These are phyloP conservation scores for Upupa epops DNA, from an alignment of 2,113 vertebrate genomes.

Conservation along the genomic window DNA sequence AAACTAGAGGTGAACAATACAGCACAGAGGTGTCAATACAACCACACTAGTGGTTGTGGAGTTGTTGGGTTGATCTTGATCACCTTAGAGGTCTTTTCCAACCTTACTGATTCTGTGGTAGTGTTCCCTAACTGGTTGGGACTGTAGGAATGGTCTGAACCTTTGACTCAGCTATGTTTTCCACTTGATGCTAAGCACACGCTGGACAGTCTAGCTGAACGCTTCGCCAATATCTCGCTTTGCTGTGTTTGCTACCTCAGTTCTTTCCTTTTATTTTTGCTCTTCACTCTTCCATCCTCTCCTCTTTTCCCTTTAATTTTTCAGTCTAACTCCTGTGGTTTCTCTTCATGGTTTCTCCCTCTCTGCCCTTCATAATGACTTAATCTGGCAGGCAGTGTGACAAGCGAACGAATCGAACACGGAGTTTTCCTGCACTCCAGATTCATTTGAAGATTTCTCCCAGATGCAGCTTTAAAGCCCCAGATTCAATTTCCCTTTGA, in stretches of 20 bases:
- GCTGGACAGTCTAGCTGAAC: not conserved
- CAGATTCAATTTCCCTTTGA: conserved; percentile 79
- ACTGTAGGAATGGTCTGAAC: not conserved
- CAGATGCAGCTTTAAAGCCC: conserved; percentile 68
- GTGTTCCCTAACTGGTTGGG: not conserved
- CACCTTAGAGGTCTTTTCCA: no score
- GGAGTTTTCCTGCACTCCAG: conserved; percentile 52
- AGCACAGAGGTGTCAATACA: no score
- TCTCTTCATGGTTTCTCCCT: conserved; percentile 30
- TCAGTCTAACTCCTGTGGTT: conserved; percentile 14
- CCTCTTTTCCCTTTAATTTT: not conserved
- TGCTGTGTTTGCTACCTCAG: not conserved
- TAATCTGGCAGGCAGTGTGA: conserved; percentile 72
- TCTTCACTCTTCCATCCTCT: not conserved
- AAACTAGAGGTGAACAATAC: no score
- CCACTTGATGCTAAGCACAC: not conserved
- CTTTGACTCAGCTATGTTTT: not conserved
- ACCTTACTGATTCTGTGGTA: not conserved
- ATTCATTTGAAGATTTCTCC: conserved; percentile 74
- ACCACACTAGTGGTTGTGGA: no score
- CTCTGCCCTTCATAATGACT: conserved; percentile 71
- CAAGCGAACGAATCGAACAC: conserved; percentile 59
- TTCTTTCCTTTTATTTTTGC: not conserved
- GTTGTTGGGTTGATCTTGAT: no score
- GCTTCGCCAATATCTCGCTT: not conserved